Conservation (phyloP, 2,113 vertebrate species). For the Vombatus ursinus region DNA sequence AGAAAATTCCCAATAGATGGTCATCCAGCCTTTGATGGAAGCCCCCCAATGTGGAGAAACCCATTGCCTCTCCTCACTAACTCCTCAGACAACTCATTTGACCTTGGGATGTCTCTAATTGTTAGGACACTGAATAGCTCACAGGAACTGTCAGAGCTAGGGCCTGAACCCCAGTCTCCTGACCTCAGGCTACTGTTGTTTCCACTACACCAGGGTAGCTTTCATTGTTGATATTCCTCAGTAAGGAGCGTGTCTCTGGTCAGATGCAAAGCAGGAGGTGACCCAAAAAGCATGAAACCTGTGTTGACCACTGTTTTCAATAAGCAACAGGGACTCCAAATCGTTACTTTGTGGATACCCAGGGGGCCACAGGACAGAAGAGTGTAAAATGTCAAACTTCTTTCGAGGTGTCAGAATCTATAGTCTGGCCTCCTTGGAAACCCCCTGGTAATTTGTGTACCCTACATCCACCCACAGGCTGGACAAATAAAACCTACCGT, state of each 20-base stretch:
- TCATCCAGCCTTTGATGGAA: not conserved
- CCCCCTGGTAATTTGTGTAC: not conserved
- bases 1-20: not conserved
- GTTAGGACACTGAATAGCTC: not conserved
- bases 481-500: not conserved
- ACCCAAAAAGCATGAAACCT: not conserved
- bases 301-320: not conserved
- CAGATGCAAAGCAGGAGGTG: not conserved
- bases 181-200: not conserved
- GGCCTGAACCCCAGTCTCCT: not conserved
- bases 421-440: not conserved
- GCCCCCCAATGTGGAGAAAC: not conserved
- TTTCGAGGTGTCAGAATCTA: not conserved
- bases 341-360: not conserved
- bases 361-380: not conserved
- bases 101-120: not conserved
- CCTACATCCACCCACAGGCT: not conserved
- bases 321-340: not conserved
- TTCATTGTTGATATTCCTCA: not conserved
- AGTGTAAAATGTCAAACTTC: not conserved
- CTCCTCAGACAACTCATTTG: not conserved
- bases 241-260: not conserved
- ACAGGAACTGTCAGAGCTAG: not conserved
- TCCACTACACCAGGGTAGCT: not conserved
- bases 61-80: not conserved